Base-by-base conservation (phyloP, 37 sponge, comb jelly and placozoan genomes). In the Oscarella lobularis region DNA sequence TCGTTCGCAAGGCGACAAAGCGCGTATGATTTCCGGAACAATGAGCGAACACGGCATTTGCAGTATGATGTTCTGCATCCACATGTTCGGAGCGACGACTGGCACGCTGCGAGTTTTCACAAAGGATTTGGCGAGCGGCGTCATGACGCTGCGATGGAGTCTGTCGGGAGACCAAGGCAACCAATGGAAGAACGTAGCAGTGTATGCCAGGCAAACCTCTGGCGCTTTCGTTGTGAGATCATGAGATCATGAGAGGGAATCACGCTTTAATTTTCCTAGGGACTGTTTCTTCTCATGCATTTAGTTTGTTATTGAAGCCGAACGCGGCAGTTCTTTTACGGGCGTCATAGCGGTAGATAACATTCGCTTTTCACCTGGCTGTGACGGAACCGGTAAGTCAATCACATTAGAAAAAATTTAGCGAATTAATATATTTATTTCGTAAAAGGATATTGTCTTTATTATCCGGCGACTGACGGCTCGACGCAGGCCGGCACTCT, bases 61-160 rank as follows among this genome's bases (percentile, higher is more conserved):
- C 60, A 48, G 20, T 20, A 48, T 48, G 60, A 48, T 20, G 60
- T 75, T 80, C 67, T 80, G 81, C 73, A 76, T 76, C 67, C 81
- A 80, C 67, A 80, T 80, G 81, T 80, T 76, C 76, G 81, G 81
- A 33, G 5, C 66, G 27, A 36, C 74, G 30, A 80, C 75, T 35
- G 81, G 29, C 67, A 39, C 33, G 33, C 67, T 80, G 30, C 1
- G 35, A 27, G 75, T 80, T 6, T 80, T 66, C 76, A 35, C 75
- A 35, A 14, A 37, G 71, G 79, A 78, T 35, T 32, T 48, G 2
- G 20, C 67, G 2, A 73, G 73, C 9, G 60, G 73, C 9, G 60
- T 20, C 14, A 48, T 9, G 20, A 48, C 60, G 60, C 60, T 27
- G 20, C 14, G 9, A 20, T 48, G 60, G 60, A 48, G 20, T 20